Evolutionary conservation across 2,113 vertebrate genomes (phyloP), one percentile per base, ranked within the genome.

Genomic region (Alectura lathami): DNA sequence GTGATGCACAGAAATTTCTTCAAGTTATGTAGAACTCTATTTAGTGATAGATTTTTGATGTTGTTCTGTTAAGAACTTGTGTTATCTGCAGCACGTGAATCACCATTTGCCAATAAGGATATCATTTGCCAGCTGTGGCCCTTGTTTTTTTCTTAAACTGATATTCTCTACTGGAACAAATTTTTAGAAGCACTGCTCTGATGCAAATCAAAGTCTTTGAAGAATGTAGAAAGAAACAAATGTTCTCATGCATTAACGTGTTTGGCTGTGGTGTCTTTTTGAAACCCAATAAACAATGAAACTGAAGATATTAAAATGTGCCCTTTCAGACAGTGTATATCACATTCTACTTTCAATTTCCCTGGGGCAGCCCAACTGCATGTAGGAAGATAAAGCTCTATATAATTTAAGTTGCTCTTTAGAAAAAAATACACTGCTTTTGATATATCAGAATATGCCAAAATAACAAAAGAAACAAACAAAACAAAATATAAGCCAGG

Each of bases 271-370:
- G 53, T 74, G 15, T 48, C 38, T 86, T 87, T 92, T 17, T 91
- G 64, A 92, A 94, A 51, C 17, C 32, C 73, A 51, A 62, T 53
- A 91, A 91, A 88, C 75, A 95, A 43, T 72, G 76, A 68, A 80
- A 85, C 43, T 45, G 43, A 30, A 43, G 34, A 59, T 94, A 96
- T 93, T 93, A 79, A 89, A 94, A 96, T 86, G 30, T 90, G 91
- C 86, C 94, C 91, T 96, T 96, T 96, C 69, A 83, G 63, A 56
- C 32, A 86, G 38, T 29, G 11, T 75, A 67, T 66, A 88, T 83
- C 38, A 86, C 43, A 81, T 88, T 86, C 36, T 79, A 14, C 48
- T 88, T 94, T 91, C 85, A 78, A 2, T 66, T 90, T 45, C 60
- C 40, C 43, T 29, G 29, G 21, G 73, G 73, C 48, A 86, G 20